Evolutionary conservation across 2,113 vertebrate genomes (phyloP).

Genomic region (Reinhardtius hippoglossoides): DNA sequence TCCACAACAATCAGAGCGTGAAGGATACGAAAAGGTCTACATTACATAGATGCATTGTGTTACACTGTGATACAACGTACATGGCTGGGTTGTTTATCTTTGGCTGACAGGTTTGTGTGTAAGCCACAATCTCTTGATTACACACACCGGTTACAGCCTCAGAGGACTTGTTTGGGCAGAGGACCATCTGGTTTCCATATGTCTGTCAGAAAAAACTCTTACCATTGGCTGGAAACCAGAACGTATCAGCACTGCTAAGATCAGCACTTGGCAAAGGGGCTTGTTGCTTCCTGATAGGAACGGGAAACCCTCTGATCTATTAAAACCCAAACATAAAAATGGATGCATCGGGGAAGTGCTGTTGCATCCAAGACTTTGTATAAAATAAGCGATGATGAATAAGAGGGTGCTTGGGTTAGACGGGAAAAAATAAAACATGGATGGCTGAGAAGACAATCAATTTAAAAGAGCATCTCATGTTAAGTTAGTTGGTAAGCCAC

Average conservation of each 20-base stretch:
- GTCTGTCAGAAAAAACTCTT: conserved; percentile 63
- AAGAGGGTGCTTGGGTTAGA: neutral
- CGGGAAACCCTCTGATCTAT: conserved; percentile 40
- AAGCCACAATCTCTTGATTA: conserved; percentile 57
- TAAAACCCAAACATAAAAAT: conserved; percentile 34
- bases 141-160: conserved; percentile 44
- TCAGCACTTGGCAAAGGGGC: conserved; percentile 47
- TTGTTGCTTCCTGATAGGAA: conserved; percentile 49
- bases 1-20: conserved; percentile 33
- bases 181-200: conserved; percentile 77
- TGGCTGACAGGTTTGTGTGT: conserved; percentile 54
- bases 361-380: conserved; percentile 10
- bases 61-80: conserved; percentile 23
- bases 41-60: conserved; percentile 32
- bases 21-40: conserved; percentile 5
- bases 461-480: conserved; percentile 30
- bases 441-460: conserved; percentile 10
- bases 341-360: conserved; percentile 17
- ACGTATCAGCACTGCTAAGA: conserved; percentile 50
- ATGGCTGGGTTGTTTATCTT: conserved; percentile 52
- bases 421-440: conserved; percentile 9
- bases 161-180: conserved; percentile 57
- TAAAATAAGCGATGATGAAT: neutral
- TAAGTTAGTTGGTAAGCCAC: conserved; percentile 26
- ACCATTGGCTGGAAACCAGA: conserved; percentile 59